Evolutionary conservation across 2,797 vertebrate species (phyloP).

Genomic region (Clarias platycephalus): DNA sequence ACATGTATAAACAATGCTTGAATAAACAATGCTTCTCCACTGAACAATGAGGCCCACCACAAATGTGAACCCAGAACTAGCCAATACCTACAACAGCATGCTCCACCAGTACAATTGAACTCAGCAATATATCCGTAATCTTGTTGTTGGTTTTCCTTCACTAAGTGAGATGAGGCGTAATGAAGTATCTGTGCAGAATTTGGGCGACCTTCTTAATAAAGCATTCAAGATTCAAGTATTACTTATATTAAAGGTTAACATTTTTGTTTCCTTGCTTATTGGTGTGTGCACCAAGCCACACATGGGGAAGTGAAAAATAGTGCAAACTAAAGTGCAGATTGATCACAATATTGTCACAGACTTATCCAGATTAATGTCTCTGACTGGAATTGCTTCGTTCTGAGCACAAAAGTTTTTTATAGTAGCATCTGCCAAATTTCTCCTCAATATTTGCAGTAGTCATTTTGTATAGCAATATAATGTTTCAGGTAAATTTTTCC

Average conservation of each 20-base stretch:
- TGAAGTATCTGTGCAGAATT: background rate
- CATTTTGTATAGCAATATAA: too few relatives aligned
- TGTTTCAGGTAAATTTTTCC: background rate
- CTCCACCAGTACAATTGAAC: background rate
- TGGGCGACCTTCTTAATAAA: background rate
- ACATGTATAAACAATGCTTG: too few relatives aligned
- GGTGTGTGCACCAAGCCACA: background rate
- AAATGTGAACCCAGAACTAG: background rate
- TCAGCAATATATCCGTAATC: background rate
- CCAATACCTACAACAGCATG: background rate
- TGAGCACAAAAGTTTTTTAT: background rate
- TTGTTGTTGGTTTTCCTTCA: background rate
- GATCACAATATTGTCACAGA: background rate
- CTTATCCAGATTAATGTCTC: background rate
- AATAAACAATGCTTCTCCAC: background rate
- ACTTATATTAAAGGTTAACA: background rate
- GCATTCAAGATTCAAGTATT: background rate
- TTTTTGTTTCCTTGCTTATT: background rate
- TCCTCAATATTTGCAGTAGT: background rate
- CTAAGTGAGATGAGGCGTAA: background rate
- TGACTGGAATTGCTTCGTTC: background rate
- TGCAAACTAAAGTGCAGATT: background rate
- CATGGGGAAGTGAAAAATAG: background rate
- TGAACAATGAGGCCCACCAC: background rate
- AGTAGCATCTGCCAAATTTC: background rate